Evolutionary conservation across 2,888 invertebrate species (phyloP), one percentile per base, ranked within the genome.

Genomic region (Apodemia zela): DNA sequence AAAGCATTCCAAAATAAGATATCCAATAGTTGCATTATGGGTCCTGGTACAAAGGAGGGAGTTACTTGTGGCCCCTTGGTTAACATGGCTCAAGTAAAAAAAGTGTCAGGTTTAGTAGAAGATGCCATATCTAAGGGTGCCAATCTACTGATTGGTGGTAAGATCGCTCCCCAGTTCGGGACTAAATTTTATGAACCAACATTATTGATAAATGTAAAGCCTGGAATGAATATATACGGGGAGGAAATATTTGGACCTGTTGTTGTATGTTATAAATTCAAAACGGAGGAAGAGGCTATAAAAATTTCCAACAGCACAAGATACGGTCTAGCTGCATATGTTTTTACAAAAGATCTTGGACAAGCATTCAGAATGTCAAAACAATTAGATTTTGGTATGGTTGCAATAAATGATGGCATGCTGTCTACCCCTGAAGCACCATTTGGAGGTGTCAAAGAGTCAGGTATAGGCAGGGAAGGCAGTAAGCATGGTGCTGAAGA

Each of bases 231-330:
- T 63, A 94, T 98, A 60, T 97, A 95, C 73, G 89, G 88, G 13
- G 97, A 97, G 73, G 99, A 99, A 92, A 96, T 99, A 67, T 99
- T 99, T 90, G 99, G 99, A 0, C 99, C 99, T 0, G 95, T 99
- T 5, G 96, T 96, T 62, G 94, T 96, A 8, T 94, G 98, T 69
- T 93, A 97, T 63, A 96, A 95, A 89, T 98, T 99, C 81, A 94
- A 94, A 74, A 94, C 93, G 15, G 99, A 99, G 87, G 95, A 96
- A 25, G 98, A 99, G 79, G 99, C 95, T 0, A 65, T 99, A 35
- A 79, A 92, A 61, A 94, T 96, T 71, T 98, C 99, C 0, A 99
- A 99, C 82, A 90, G 93, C 62, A 96, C 96, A 1, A 93, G 93
- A 60, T 93, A 94, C 75, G 99, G 99, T 33, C 90, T 99, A 47